Evolutionary conservation across 2,797 vertebrate species (phyloP).

Genomic region (Neostethus bicornis): DNA sequence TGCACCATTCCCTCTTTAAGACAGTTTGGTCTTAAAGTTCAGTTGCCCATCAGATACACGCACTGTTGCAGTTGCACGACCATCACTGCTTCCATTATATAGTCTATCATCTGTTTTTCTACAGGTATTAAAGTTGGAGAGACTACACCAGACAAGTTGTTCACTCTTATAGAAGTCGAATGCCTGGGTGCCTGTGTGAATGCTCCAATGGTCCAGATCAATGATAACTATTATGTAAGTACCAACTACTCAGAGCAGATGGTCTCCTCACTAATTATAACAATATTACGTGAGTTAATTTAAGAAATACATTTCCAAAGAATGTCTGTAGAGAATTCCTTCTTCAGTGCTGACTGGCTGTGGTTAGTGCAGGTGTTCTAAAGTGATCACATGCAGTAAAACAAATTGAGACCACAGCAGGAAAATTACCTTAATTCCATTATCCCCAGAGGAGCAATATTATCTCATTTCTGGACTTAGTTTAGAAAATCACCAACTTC

Average conservation of each 20-base stretch:
- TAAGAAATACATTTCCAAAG: constrained; percentile 33
- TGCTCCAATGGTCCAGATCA: constrained; percentile 99
- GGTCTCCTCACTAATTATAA: constrained; percentile 15
- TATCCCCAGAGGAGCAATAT: not conserved
- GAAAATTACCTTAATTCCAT: not conserved
- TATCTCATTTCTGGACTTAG: constrained; percentile 6
- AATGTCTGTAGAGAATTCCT: constrained; percentile 17
- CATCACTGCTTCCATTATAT: not conserved
- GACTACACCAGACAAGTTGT: constrained; percentile 95
- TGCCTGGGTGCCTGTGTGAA: constrained; percentile 98
- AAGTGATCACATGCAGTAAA: not conserved
- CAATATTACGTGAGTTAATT: constrained; percentile 44
- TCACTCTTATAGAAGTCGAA: constrained; percentile 95
- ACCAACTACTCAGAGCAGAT: constrained; percentile 15
- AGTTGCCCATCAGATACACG: not conserved
- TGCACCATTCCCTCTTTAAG: constrained; percentile 9
- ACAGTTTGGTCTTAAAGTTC: constrained; percentile 1
- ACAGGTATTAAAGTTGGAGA: constrained; percentile 95
- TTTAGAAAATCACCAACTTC: constrained; percentile 7
- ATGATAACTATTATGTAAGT: constrained; percentile 99
- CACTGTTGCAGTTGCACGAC: not conserved
- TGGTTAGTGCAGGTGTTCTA: constrained; percentile 12
- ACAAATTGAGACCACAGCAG: not conserved
- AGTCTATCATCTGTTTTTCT: constrained; percentile 20
- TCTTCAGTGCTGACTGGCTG: not conserved